Percentiles rank a stretch among this genome's conserved stretches.
These are phyloP conservation scores for Trichogramma evanescens DNA, from an alignment of 2,888 invertebrate genomes.

Conservation along the genomic window DNA sequence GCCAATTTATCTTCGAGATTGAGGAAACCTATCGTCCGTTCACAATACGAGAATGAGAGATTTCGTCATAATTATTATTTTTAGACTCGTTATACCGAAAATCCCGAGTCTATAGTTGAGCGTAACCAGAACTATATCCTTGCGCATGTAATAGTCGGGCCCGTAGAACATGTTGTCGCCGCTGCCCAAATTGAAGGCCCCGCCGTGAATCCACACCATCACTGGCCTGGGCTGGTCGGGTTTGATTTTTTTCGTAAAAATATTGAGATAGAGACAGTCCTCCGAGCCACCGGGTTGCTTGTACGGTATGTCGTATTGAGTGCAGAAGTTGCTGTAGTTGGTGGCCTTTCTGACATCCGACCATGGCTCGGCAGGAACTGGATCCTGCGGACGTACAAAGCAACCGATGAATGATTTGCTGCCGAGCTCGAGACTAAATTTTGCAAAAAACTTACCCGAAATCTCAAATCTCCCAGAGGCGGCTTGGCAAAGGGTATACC, in stretches of 20 bases:
- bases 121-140: conserved; percentile 35
- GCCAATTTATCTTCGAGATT: conserved; percentile 24
- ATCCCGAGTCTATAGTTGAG: conserved; percentile 35
- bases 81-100: conserved; percentile 17
- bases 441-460: too few species aligned
- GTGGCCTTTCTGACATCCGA: conserved; percentile 29
- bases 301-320: background rate
- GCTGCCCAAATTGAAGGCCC: conserved; percentile 27
- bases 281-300: conserved; percentile 19
- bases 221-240: conserved; percentile 19
- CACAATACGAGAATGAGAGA: too few species aligned
- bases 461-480: too few species aligned
- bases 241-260: conserved; percentile 25
- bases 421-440: too few species aligned
- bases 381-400: conserved; percentile 20
- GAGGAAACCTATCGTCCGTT: conserved; percentile 29
- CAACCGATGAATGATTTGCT: too few species aligned
- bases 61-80: too few species aligned
- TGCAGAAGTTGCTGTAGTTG: conserved; percentile 26
- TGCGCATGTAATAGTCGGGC: conserved; percentile 35
- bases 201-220: conserved; percentile 32
- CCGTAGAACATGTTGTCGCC: conserved; percentile 29
- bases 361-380: conserved; percentile 25
- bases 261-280: conserved; percentile 30
- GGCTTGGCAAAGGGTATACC: too few species aligned